phyloP scores from a whole-genome alignment of 2,797 vertebrate genomes.

The Peromyscus aztecus region DNA sequence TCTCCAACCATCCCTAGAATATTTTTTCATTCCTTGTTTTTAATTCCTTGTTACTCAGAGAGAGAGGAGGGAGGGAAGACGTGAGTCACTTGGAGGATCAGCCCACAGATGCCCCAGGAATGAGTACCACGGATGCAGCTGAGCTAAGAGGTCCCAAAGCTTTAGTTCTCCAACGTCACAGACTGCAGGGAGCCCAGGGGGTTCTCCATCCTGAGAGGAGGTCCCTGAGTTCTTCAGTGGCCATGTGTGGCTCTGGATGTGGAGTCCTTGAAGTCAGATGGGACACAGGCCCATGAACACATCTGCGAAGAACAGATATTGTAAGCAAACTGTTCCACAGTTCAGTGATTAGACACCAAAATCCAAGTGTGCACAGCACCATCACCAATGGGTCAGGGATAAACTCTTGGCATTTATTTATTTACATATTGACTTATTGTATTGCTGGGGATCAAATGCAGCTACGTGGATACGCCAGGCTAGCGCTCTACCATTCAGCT shows the following conservation, averaged over 20 bases:
- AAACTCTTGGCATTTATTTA: not conserved
- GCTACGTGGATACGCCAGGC: not conserved
- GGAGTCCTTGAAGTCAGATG: not conserved
- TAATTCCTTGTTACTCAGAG: constrained; percentile 69
- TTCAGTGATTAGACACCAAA: not conserved
- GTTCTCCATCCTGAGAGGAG: not conserved
- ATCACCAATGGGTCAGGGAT: not conserved
- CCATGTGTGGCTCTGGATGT: not conserved
- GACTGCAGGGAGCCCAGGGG: not conserved
- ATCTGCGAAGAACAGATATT: no score
- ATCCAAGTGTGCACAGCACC: not conserved
- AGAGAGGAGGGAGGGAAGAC: not conserved
- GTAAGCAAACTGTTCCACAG: not conserved
- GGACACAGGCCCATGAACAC: no score
- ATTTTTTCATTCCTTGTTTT: not conserved
- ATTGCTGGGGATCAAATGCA: not conserved
- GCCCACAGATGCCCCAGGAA: constrained; percentile 61
- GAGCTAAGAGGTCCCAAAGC: not conserved
- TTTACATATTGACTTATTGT: not conserved
- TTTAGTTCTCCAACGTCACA: not conserved
- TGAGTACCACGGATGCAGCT: constrained; percentile 19
- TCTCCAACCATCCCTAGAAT: not conserved
- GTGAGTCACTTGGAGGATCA: constrained; percentile 64
- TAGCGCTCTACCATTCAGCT: not conserved
- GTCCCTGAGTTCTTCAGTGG: not conserved